phyloP scores from a whole-genome alignment of 2,797 vertebrate genomes.

The Hyperoplus lanceolatus region DNA sequence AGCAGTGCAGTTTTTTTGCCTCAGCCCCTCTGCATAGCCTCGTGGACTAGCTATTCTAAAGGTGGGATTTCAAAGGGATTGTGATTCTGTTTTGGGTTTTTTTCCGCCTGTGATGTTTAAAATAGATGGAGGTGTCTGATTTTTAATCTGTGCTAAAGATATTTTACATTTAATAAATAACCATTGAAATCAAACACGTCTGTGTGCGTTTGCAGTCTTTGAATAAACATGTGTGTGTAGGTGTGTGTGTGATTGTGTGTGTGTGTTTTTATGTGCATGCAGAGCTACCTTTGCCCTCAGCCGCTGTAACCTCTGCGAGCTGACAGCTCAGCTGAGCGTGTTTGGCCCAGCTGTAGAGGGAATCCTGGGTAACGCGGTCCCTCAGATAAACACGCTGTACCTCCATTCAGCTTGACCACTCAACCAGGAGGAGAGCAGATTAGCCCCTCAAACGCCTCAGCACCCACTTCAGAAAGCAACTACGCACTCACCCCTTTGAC shows the following conservation, averaged over 20 bases:
- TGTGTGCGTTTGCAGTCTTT: constrained; percentile 40
- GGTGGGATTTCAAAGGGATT: constrained; percentile 81
- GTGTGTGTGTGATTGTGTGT: constrained; percentile 23
- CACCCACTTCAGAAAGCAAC: constrained; percentile 72
- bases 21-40: constrained; percentile 84
- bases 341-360: constrained; percentile 83
- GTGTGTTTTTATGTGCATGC: constrained; percentile 3
- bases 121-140: constrained; percentile 89
- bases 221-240: constrained; percentile 69
- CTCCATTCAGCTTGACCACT: constrained; percentile 90
- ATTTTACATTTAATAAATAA: constrained; percentile 94
- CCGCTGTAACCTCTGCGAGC: constrained; percentile 65
- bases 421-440: constrained; percentile 89
- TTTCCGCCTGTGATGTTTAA: constrained; percentile 86
- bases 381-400: constrained; percentile 90
- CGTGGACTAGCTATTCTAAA: constrained; percentile 72
- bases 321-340: constrained; percentile 88
- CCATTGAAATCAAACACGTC: constrained; percentile 82
- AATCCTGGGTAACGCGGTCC: constrained; percentile 87
- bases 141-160: constrained; percentile 92
- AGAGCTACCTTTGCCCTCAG: constrained; percentile 70
- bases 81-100: constrained; percentile 84
- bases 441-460: constrained; percentile 88
- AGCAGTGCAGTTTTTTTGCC: constrained; percentile 77
- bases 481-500: constrained; percentile 46